These are phyloP conservation scores for Hybognathus amarus DNA, from an alignment of 2,797 vertebrate genomes.

Conservation along the genomic window DNA sequence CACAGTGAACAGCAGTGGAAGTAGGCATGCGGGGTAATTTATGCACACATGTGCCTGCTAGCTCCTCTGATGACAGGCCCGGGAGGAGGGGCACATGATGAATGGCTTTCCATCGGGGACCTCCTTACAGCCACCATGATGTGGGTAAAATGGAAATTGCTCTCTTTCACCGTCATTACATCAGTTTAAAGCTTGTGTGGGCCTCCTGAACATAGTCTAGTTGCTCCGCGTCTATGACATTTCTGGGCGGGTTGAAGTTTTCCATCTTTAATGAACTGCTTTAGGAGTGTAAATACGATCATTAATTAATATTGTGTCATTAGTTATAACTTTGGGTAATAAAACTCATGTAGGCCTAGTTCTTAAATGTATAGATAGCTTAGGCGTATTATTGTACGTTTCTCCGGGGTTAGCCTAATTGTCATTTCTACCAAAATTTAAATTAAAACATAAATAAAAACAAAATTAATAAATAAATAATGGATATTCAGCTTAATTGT, in stretches of 20 bases:
- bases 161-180: conserved; percentile 85
- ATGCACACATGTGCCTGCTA: conserved; percentile 84
- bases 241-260: conserved; percentile 46
- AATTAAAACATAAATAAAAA: background rate
- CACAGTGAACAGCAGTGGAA: conserved; percentile 59
- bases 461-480: background rate
- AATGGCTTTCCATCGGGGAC: conserved; percentile 84
- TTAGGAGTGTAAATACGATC: conserved; percentile 38
- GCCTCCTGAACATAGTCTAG: conserved; percentile 67
- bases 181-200: conserved; percentile 83
- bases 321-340: conserved; percentile 18
- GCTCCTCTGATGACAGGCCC: conserved; percentile 81
- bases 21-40: conserved; percentile 74
- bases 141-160: conserved; percentile 85
- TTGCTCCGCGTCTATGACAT: conserved; percentile 42
- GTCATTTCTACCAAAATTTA: background rate
- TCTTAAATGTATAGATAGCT: background rate
- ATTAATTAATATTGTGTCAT: conserved; percentile 42
- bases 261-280: conserved; percentile 31
- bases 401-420: background rate
- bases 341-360: background rate
- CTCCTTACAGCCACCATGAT: conserved; percentile 82
- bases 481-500: background rate
- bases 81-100: conserved; percentile 83
- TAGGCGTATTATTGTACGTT: background rate